A percentile compares a stretch with the other conserved stretches of the same genome.
Conservation (phyloP, 2,113 vertebrate genomes). For the Charadrius vociferus region DNA sequence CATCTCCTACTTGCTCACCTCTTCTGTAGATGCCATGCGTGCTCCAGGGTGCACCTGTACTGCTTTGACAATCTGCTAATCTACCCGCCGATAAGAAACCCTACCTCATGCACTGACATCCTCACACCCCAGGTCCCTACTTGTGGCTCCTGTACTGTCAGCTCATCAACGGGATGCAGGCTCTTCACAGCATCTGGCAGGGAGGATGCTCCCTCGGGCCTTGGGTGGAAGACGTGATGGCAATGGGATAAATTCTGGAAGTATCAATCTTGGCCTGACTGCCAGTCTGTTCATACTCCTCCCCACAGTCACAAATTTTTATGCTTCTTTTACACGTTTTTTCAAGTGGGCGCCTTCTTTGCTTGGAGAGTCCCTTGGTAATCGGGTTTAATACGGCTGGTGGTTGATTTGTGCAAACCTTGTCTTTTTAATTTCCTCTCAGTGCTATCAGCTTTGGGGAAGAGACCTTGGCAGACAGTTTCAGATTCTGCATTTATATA, state of each 20-base stretch:
- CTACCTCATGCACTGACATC: rapidly evolving
- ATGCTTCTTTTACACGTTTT: background rate
- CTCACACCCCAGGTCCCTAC: background rate
- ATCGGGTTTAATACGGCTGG: background rate
- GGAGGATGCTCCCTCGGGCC: background rate
- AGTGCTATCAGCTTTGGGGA: background rate
- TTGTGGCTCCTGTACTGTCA: background rate
- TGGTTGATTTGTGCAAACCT: background rate
- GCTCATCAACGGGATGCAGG: background rate
- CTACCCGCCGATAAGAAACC: background rate
- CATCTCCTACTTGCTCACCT: background rate
- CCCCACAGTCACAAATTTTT: background rate
- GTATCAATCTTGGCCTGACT: background rate
- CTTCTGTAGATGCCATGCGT: background rate
- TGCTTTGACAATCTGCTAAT: background rate
- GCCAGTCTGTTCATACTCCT: background rate
- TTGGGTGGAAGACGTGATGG: background rate
- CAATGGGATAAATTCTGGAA: background rate
- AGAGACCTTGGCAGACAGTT: background rate
- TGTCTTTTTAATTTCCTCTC: background rate
- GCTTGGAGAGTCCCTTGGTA: background rate
- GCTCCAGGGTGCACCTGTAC: rapidly evolving
- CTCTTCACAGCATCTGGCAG: rapidly evolving
- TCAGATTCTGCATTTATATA: background rate
- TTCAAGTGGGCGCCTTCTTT: background rate